Evolutionary conservation across 2,797 vertebrate genomes (phyloP).

Genomic region (Naso thynnoides): DNA sequence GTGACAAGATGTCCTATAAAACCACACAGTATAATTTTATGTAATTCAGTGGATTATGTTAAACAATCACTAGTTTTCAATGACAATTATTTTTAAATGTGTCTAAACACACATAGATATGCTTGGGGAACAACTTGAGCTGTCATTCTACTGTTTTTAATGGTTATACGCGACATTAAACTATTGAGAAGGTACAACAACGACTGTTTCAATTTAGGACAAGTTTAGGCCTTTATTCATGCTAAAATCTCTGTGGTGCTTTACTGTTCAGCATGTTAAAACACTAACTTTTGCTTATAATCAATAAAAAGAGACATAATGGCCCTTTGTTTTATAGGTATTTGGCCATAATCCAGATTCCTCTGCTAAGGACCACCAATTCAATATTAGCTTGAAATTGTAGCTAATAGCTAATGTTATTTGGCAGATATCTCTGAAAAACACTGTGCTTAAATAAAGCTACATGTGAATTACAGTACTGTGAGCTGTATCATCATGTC

Average conservation of each 20-base stretch:
- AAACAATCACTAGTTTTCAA: background rate
- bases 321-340: too few species aligned
- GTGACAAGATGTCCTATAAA: constrained; percentile 13
- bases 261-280: background rate
- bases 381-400: too few species aligned
- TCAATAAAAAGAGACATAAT: background rate
- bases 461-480: too few species aligned
- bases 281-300: background rate
- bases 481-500: too few species aligned
- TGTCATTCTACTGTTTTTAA: background rate
- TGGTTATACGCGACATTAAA: background rate
- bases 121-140: background rate
- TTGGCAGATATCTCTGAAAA: too few species aligned
- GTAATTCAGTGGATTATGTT: background rate
- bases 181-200: constrained; percentile 9
- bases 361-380: too few species aligned
- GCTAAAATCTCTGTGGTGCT: background rate
- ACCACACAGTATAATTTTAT: background rate
- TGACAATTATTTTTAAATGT: background rate
- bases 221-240: background rate
- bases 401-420: too few species aligned
- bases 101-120: constrained; percentile 5
- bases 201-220: constrained; percentile 26
- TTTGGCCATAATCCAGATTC: too few species aligned
- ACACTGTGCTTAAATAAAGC: too few species aligned